Evolutionary conservation across 2,888 invertebrate species (phyloP), one percentile per base, ranked within the genome.

Genomic region (Limnephilus rhombicus): DNA sequence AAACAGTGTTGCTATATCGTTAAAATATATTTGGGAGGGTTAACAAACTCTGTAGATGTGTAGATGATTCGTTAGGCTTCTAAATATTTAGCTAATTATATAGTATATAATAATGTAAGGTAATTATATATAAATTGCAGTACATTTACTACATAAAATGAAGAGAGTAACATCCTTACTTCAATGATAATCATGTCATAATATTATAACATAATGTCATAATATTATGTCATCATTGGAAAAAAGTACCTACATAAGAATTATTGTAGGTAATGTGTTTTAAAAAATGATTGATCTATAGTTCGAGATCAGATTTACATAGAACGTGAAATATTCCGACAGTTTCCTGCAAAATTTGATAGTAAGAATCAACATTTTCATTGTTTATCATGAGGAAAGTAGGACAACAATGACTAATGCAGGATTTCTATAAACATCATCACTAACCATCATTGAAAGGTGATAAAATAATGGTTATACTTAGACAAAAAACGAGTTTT

Each of bases 171-270:
- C 9, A 68, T 68, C n/a, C 24, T 68, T 68, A n/a, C 9, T 68
- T 68, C 68, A 68, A n/a, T 68, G 24, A 68, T 68, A 68, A 24
- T 68, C 7, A 68, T 24, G 24, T 24, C 68, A 24, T 68, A 68
- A 68, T 24, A 68, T 7, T 68, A 68, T 68, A 68, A 24, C 24
- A 18, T 24, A 49, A 49, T 24, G 53, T 53, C 53, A 68, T 68
- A 24, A n/a, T 68, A 68, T 68, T 68, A 68, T 68, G 68, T 68
- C 68, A 68, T 68, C 68, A 68, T 31, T 85, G 85, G 18, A 85
- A 85, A 85, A 37, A 37, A 41, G 85, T 85, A 85, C 34, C 85
- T 85, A 85, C 85, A 24, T 41, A 37, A n/a, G 41, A n/a, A 68
- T 68, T 68, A 11, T 68, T 24, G 45, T 45, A n/a, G n/a, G n/a